Percentiles rank a stretch among this genome's conserved stretches.
phyloP scores from a whole-genome alignment of 37 sponge, comb jelly and placozoan species.

The Spongilla lacustris region DNA sequence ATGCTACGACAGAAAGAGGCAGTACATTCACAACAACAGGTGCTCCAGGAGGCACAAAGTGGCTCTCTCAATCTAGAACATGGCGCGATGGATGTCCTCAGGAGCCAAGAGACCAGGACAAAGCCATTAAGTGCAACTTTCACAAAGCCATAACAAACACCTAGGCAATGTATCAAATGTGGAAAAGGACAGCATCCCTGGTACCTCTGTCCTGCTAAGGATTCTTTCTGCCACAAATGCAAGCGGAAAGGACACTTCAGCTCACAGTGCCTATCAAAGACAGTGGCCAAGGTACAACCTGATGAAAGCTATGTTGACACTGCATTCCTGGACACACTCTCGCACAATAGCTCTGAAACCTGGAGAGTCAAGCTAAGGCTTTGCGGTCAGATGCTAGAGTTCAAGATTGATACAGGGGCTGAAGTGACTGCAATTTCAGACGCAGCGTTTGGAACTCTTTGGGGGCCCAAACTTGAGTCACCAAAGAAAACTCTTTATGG shows the following conservation, averaged over 20 bases:
- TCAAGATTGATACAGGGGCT: conserved; percentile 35
- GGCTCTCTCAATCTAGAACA: not conserved
- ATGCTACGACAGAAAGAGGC: conserved; percentile 44
- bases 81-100: not conserved
- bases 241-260: conserved; percentile 35
- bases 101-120: not conserved
- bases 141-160: not conserved
- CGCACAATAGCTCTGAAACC: not conserved
- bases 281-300: not conserved
- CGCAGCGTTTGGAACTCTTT: not conserved
- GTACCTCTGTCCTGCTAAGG: conserved; percentile 35
- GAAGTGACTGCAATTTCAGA: conserved; percentile 30
- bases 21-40: conserved; percentile 18
- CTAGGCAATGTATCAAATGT: conserved; percentile 8
- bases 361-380: conserved; percentile 3
- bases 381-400: conserved; percentile 10
- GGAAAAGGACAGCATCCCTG: conserved; percentile 7
- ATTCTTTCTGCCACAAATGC: conserved; percentile 31
- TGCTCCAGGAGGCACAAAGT: not conserved
- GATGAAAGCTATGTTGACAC: not conserved
- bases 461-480: not conserved
- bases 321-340: conserved; percentile 19
- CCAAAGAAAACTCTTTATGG: conserved; percentile 32
- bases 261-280: conserved; percentile 26
- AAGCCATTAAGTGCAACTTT: not conserved